A percentile compares a stretch with the other conserved stretches of the same genome.
Evolutionary conservation across 1,140 invertebrate species (phyloP).

Genomic region (Rhyzopertha dominica): DNA sequence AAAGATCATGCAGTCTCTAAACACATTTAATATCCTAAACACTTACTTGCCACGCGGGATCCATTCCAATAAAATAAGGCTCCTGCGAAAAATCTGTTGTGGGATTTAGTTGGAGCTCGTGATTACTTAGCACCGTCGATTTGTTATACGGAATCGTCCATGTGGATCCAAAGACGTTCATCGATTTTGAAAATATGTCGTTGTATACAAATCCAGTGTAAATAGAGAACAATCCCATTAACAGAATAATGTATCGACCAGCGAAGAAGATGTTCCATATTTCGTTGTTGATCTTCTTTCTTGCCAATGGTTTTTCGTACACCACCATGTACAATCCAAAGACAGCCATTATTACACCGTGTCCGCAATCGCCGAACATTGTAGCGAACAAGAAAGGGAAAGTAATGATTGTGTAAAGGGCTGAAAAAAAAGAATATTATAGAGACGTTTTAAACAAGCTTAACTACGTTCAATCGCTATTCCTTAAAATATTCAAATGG

Average conservation of each 20-base stretch:
- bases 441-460: too few relatives aligned
- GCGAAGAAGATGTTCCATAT: constrained; percentile 96
- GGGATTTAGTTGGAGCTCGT: constrained; percentile 61
- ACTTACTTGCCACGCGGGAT: constrained; percentile 69
- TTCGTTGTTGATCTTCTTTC: constrained; percentile 62
- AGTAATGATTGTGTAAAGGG: constrained; percentile 88
- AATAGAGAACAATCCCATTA: constrained; percentile 95
- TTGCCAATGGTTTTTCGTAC: constrained; percentile 63
- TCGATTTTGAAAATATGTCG: constrained; percentile 90
- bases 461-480: too few relatives aligned
- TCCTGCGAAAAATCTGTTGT: constrained; percentile 49
- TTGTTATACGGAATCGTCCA: constrained; percentile 55
- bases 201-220: constrained; percentile 97
- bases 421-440: too few relatives aligned
- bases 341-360: constrained; percentile 71
- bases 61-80: constrained; percentile 80
- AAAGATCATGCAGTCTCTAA: too few relatives aligned
- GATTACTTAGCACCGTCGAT: too few relatives aligned
- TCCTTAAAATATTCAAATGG: too few relatives aligned
- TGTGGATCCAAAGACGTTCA: constrained; percentile 86
- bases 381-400: constrained; percentile 96
- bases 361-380: constrained; percentile 96
- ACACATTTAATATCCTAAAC: too few relatives aligned
- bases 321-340: constrained; percentile 72
- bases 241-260: constrained; percentile 91